Percentiles rank a stretch among this genome's conserved stretches.
These are phyloP conservation scores for Mayetiola destructor DNA, from an alignment of 2,888 invertebrate genomes.

Conservation along the genomic window DNA sequence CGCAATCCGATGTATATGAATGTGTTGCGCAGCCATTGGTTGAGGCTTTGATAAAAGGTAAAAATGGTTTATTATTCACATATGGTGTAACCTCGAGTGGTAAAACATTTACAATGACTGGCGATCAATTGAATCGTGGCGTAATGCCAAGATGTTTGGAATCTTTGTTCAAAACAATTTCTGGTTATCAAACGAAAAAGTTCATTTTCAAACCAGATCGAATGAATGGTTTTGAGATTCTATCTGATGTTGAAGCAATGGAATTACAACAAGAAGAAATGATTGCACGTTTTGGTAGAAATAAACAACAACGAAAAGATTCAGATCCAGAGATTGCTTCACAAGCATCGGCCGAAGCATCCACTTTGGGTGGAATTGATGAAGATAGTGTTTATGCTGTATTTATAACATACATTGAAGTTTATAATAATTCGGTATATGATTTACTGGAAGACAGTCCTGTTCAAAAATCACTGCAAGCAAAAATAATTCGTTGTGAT, in stretches of 20 bases:
- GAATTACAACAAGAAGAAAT: conserved; percentile 47
- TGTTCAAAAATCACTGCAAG: conserved; percentile 48
- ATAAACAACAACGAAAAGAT: conserved; percentile 33
- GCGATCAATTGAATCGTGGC: conserved; percentile 57
- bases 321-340: conserved; percentile 48
- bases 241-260: conserved; percentile 77
- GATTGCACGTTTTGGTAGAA: conserved; percentile 30
- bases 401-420: conserved; percentile 89
- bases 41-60: conserved; percentile 71
- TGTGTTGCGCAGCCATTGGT: conserved; percentile 74
- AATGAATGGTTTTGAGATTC: conserved; percentile 87
- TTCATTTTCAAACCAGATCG: conserved; percentile 86
- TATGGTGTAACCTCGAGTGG: conserved; percentile 97
- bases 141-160: conserved; percentile 80
- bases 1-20: conserved; percentile 75
- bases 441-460: conserved; percentile 64
- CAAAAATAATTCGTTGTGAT: conserved; percentile 82
- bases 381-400: conserved; percentile 77
- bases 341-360: conserved; percentile 40
- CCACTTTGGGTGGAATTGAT: conserved; percentile 49
- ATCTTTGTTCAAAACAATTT: conserved; percentile 84
- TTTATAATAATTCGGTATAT: conserved; percentile 93
- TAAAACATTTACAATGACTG: conserved; percentile 95
- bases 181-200: conserved; percentile 68
- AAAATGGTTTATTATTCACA: conserved; percentile 86